These are phyloP conservation scores for Copsychus sechellarum DNA, from an alignment of 2,113 vertebrate species.

Conservation along the genomic window DNA sequence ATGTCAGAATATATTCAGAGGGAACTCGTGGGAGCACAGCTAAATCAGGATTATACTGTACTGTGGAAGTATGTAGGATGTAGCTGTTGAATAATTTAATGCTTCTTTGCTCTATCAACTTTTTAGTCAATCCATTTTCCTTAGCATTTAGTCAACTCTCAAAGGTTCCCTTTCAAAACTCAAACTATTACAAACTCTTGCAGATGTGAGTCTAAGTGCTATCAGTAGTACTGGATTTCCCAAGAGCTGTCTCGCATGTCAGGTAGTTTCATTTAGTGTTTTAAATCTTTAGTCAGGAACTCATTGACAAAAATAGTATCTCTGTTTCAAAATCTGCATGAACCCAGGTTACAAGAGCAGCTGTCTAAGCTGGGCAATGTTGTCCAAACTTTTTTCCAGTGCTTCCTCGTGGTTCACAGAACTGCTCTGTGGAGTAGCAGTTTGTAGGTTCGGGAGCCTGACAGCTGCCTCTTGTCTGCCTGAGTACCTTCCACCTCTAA, in stretches of 20 bases:
- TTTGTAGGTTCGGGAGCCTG: background rate
- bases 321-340: background rate
- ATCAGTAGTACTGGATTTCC: background rate
- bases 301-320: background rate
- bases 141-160: background rate
- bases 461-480: background rate
- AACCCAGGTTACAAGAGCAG: background rate
- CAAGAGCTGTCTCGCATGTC: background rate
- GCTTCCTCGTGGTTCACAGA: background rate
- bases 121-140: background rate
- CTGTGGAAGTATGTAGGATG: background rate
- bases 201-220: background rate
- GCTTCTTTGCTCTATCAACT: background rate
- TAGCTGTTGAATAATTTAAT: conserved; percentile 24
- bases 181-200: background rate
- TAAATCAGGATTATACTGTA: background rate
- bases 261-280: background rate
- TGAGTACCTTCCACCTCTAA: background rate
- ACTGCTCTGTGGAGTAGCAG: background rate
- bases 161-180: background rate
- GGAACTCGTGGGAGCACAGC: background rate
- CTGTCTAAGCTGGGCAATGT: background rate
- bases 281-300: background rate
- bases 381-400: background rate
- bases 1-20: background rate